phyloP scores from a whole-genome alignment of 1,140 invertebrate genomes.

The Chrysopa pallens region DNA sequence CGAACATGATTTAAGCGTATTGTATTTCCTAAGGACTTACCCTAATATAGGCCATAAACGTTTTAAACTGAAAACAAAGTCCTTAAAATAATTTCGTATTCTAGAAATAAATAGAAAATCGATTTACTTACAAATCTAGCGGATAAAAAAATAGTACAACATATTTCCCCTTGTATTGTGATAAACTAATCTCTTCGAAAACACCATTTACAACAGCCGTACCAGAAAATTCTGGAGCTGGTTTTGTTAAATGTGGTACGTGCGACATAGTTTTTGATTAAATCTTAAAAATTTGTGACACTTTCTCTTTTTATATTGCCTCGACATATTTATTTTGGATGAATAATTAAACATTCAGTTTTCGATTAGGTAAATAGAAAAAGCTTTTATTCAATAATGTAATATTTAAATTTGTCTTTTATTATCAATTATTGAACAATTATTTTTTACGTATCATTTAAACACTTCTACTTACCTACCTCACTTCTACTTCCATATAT shows the following conservation, averaged over 20 bases:
- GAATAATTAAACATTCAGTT: no score
- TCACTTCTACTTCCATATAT: no score
- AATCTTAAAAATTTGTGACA: no score
- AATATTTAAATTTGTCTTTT: no score
- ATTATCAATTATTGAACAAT: no score
- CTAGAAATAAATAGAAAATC: background rate
- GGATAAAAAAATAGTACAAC: conserved; percentile 95
- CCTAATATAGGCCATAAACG: background rate
- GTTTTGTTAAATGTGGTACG: conserved; percentile 54
- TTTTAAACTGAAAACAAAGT: background rate
- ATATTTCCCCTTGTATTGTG: conserved; percentile 90
- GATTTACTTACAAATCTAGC: conserved; percentile 73
- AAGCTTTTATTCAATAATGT: no score
- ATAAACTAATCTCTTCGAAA: conserved; percentile 76
- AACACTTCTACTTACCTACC: no score
- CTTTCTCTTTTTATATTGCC: no score
- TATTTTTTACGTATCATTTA: no score
- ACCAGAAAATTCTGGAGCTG: conserved; percentile 74
- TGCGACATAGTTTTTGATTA: conserved; percentile 10
- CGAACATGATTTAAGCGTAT: background rate
- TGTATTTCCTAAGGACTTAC: background rate
- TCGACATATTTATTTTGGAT: no score
- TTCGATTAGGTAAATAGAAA: no score
- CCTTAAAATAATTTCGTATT: background rate
- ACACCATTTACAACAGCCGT: conserved; percentile 80